Base-by-base conservation (phyloP, 2,113 vertebrate genomes). In the Colistium nudipinnis region DNA sequence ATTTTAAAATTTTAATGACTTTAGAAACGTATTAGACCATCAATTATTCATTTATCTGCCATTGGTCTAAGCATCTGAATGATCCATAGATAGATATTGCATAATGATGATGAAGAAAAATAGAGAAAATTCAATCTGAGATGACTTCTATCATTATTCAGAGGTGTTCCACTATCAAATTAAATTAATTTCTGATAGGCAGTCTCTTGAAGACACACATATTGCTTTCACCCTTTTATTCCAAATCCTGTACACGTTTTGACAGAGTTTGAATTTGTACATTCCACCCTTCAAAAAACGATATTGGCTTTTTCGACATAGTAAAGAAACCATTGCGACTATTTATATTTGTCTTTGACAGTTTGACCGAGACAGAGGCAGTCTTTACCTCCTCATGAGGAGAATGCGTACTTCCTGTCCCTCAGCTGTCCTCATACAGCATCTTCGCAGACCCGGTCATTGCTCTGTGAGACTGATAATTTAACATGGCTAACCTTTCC, bases 401-500 rank as follows among this genome's bases (percentile, higher is more conserved):
- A 44, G 43, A 39, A 17, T 16, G 9, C 12, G 35, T 38, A 22
- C 64, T 41, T 39, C 47, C 33, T 36, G 45, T 49, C 31, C 57
- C 38, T 24, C 36, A 28, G 53, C 48, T 28, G 47, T 59, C 41
- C 47, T 45, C 38, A 24, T 20, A 20, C 62, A 54, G 54, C 66
- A 35, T 79, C 71, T 41, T 74, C 35, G 33, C 66, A 14, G 53
- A 74, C 39, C n/a, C n/a, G n/a, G 48, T 54, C 48, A 45, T 36
- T 25, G 8, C 57, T 47, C 51, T 41, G 4, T 57, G 35, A 28
- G 45, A 38, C 77, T 64, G 74, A 66, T 81, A 78, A 84, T 80
- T 70, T 69, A 55, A 35, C 73, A 22, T 59, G 79, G 61, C 55
- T 86, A 52, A 82, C 51, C 38, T 87, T 80, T 61, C 72, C 72